phyloP scores from a whole-genome alignment of 2,888 invertebrate genomes.

The Drosophila putrida region DNA sequence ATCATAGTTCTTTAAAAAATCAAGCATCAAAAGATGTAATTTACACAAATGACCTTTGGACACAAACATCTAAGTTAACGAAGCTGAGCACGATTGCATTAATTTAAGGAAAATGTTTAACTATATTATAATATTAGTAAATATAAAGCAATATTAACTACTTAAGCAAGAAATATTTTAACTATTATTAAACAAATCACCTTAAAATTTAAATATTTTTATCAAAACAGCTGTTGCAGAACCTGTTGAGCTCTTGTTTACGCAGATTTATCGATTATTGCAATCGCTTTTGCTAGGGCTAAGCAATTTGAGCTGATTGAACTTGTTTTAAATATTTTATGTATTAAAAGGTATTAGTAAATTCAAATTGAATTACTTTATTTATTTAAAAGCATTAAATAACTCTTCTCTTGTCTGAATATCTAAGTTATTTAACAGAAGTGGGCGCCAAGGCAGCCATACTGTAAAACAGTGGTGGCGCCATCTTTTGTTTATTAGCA shows the following conservation, averaged over 20 bases:
- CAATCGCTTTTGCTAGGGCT: constrained; percentile 23
- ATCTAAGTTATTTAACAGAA: background rate
- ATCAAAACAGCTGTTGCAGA: constrained; percentile 41
- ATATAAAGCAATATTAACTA: background rate
- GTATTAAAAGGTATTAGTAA: background rate
- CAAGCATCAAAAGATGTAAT: constrained; percentile 15
- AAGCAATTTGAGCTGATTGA: background rate
- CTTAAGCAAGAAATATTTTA: background rate
- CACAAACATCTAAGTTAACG: constrained; percentile 5
- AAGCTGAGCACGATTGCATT: too few species aligned
- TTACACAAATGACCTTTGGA: constrained; percentile 64
- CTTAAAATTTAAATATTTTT: constrained; percentile 28
- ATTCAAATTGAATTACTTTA: background rate
- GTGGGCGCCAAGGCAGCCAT: too few species aligned
- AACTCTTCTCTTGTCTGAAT: background rate
- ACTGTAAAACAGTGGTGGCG: too few species aligned
- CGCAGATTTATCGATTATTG: constrained; percentile 21
- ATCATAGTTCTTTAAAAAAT: constrained; percentile 50
- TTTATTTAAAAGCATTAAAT: background rate
- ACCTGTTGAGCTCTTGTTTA: constrained; percentile 57
- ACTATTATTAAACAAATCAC: constrained; percentile 11
- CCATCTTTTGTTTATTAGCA: constrained; percentile 12
- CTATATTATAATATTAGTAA: background rate
- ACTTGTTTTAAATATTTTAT: background rate
- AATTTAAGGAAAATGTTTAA: background rate